phyloP scores from a whole-genome alignment of 1,140 invertebrate genomes.

The Heliconius himera region DNA sequence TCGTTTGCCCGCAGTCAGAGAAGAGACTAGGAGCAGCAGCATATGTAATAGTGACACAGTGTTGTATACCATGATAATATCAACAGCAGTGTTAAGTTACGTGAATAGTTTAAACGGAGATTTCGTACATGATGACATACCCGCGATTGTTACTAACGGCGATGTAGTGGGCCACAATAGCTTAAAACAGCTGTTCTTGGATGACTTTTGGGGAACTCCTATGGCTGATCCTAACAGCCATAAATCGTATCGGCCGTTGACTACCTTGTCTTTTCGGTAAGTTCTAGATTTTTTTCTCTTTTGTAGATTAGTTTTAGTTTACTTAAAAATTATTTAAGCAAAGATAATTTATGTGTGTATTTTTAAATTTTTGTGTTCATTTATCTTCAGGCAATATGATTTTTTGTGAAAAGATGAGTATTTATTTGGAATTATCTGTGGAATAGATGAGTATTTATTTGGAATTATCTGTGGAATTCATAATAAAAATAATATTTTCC shows the following conservation, averaged over 20 bases:
- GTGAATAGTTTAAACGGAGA: constrained; percentile 92
- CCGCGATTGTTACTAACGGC: constrained; percentile 92
- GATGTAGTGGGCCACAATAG: constrained; percentile 89
- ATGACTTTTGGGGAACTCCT: constrained; percentile 96
- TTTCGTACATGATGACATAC: constrained; percentile 95
- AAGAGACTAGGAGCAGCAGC: constrained; percentile 55
- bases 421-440: too few relatives aligned
- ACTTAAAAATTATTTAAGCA: too few relatives aligned
- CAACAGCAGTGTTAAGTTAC: constrained; percentile 87
- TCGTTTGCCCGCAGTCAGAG: constrained; percentile 67
- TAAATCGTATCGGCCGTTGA: constrained; percentile 92
- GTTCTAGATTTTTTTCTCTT: constrained; percentile 45
- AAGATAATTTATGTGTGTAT: too few relatives aligned
- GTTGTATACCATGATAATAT: constrained; percentile 84
- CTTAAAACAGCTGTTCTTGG: constrained; percentile 86
- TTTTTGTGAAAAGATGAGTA: too few relatives aligned
- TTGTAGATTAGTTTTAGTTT: too few relatives aligned
- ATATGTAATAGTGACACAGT: constrained; percentile 60
- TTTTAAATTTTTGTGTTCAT: too few relatives aligned
- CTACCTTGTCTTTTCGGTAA: constrained; percentile 92
- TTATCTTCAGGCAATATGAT: too few relatives aligned
- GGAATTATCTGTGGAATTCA: too few relatives aligned
- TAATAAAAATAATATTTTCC: too few relatives aligned
- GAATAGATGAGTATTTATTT: too few relatives aligned
- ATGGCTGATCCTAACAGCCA: constrained; percentile 92